These are phyloP conservation scores for Scaptodrosophila lebanonensis DNA, from an alignment of 1,140 invertebrate genomes.

Conservation along the genomic window DNA sequence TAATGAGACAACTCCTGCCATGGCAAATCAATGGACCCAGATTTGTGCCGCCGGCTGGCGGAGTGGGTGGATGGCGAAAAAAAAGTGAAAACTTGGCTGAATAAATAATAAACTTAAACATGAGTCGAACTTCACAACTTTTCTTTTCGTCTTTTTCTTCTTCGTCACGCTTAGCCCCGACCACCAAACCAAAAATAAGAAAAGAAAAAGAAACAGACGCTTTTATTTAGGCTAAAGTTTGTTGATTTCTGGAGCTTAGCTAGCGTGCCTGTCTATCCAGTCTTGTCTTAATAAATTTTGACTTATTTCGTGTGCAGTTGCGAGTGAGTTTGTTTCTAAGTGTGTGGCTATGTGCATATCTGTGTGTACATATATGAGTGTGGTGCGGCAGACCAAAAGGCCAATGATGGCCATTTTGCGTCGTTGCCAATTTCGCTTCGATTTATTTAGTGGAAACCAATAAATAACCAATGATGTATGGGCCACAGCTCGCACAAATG, in stretches of 20 bases:
- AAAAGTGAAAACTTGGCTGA: constrained; percentile 64
- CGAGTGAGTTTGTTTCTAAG: no score
- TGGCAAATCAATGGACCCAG: constrained; percentile 4
- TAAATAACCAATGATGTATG: constrained; percentile 71
- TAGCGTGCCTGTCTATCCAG: not conserved
- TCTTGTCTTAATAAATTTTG: constrained; percentile 7
- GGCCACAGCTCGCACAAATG: no score
- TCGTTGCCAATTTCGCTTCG: constrained; percentile 72
- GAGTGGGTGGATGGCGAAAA: constrained; percentile 21
- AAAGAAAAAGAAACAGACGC: not conserved
- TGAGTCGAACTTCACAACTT: constrained; percentile 45
- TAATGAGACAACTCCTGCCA: constrained; percentile 31
- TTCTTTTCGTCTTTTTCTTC: constrained; percentile 11
- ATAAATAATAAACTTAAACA: constrained; percentile 67
- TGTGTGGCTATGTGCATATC: constrained; percentile 5
- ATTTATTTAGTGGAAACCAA: constrained; percentile 74
- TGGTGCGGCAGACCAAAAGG: constrained; percentile 18
- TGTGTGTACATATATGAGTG: not conserved
- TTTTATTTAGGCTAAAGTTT: not conserved
- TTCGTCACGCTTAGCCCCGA: not conserved
- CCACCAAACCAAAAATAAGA: constrained; percentile 2
- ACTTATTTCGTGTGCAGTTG: not conserved
- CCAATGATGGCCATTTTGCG: constrained; percentile 73
- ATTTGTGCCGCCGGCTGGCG: constrained; percentile 10
- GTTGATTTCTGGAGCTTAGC: constrained; percentile 1